These are phyloP conservation scores for Dendrolimus houi DNA, from an alignment of 2,888 invertebrate genomes.

Conservation along the genomic window DNA sequence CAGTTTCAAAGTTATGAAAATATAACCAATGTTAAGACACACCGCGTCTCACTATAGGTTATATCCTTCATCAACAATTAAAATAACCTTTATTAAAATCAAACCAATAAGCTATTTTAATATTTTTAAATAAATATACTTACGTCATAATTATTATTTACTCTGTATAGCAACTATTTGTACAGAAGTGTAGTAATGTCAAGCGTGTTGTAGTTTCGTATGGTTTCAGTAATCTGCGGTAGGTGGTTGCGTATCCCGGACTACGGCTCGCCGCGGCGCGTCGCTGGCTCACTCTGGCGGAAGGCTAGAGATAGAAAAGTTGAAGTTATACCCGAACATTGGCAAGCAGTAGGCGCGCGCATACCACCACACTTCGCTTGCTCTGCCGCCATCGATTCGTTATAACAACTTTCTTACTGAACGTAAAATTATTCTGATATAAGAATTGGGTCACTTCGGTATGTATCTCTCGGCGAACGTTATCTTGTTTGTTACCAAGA, in stretches of 20 bases:
- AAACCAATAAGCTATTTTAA: not conserved
- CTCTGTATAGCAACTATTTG: not conserved
- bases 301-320: no score
- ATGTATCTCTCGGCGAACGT: conserved; percentile 10
- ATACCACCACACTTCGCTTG: conserved; percentile 21
- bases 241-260: not conserved
- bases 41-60: no score
- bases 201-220: not conserved
- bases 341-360: conserved; percentile 12
- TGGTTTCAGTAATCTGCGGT: not conserved
- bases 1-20: no score
- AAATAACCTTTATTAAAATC: not conserved
- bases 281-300: not conserved
- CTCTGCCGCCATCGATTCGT: conserved; percentile 49
- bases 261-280: not conserved
- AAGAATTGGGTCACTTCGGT: conserved; percentile 30
- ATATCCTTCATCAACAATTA: no score
- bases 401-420: conserved; percentile 36
- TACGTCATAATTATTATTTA: conserved; percentile 6
- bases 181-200: not conserved
- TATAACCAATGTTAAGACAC: no score
- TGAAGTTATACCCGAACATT: not conserved
- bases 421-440: conserved; percentile 22
- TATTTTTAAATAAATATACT: not conserved
- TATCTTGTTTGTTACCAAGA: no score